Evolutionary conservation across 2,113 vertebrate species (phyloP).

Genomic region (Alaudala cheleensis): DNA sequence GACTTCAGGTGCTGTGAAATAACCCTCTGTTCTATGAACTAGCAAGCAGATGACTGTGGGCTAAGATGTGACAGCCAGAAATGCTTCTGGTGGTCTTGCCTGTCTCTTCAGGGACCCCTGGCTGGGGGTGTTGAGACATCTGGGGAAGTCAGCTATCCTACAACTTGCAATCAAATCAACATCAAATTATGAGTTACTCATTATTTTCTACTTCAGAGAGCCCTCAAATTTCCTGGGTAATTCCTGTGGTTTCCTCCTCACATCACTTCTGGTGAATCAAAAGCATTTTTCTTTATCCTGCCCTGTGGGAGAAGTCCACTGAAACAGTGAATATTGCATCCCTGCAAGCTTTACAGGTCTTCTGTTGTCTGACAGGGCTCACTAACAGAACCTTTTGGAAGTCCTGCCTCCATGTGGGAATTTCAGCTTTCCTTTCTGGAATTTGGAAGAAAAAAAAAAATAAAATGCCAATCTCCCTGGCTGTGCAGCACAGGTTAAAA

Average conservation of each 20-base stretch:
- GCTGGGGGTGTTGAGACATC: background rate
- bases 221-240: background rate
- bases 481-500: background rate
- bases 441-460: background rate
- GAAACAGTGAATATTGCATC: background rate
- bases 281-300: background rate
- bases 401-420: background rate
- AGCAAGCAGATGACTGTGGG: background rate
- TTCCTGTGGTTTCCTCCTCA: background rate
- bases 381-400: background rate
- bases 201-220: background rate
- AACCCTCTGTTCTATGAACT: background rate
- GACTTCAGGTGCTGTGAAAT: background rate
- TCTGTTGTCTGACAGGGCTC: background rate
- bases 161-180: background rate
- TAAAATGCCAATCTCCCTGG: background rate
- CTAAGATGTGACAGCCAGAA: background rate
- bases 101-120: background rate
- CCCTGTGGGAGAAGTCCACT: background rate
- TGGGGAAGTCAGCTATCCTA: background rate
- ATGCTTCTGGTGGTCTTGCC: background rate
- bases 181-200: background rate
- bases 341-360: background rate
- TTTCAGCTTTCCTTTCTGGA: background rate
- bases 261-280: background rate